phyloP scores from a whole-genome alignment of 2,113 vertebrate species.

The Cynopterus brachyotis region DNA sequence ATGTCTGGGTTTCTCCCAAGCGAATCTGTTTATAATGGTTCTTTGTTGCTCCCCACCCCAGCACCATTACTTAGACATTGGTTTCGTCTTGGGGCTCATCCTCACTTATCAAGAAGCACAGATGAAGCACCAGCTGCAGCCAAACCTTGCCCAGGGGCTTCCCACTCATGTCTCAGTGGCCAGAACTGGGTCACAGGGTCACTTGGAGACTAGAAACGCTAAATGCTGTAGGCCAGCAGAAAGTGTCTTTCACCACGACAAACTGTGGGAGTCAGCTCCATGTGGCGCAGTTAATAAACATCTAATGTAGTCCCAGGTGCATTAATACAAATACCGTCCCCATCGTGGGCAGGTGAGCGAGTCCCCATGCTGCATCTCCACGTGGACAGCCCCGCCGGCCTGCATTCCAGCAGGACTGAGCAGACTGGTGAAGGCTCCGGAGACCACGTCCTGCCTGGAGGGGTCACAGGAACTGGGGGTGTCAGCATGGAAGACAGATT shows the following conservation, averaged over 20 bases:
- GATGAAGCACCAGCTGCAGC: neutral
- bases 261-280: neutral
- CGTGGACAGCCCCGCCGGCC: neutral
- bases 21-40: neutral
- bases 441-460: neutral
- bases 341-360: rapidly evolving
- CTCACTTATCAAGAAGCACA: neutral
- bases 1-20: neutral
- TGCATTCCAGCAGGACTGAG: rapidly evolving
- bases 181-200: neutral
- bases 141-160: neutral
- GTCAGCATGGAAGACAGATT: neutral
- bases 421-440: neutral
- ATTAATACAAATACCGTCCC: neutral
- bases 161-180: neutral
- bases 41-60: neutral
- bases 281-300: neutral
- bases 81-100: neutral
- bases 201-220: neutral
- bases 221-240: neutral
- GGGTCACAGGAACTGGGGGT: neutral
- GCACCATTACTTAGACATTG: neutral
- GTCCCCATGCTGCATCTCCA: neutral
- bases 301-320: neutral
- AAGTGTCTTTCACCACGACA: neutral